These are phyloP conservation scores for Drosophila borealis DNA, from an alignment of 2,888 invertebrate species.

Conservation along the genomic window DNA sequence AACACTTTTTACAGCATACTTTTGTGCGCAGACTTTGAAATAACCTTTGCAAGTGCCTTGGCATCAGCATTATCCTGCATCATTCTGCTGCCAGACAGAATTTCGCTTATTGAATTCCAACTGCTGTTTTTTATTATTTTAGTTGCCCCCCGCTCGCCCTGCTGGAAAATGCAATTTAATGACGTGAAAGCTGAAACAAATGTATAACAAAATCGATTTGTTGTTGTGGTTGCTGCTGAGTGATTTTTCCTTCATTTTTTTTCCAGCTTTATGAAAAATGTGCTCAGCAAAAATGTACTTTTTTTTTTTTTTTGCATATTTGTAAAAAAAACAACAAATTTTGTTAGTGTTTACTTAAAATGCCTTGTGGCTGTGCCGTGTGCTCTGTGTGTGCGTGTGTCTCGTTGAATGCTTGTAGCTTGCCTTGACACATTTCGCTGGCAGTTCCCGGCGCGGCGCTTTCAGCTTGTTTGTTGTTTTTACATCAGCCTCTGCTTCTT, in stretches of 20 bases:
- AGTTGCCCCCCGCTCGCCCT: neutral
- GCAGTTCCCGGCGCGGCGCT: constrained; percentile 34
- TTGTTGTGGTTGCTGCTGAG: constrained; percentile 17
- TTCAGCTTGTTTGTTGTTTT: constrained; percentile 25
- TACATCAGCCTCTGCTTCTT: constrained; percentile 22
- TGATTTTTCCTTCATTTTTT: neutral
- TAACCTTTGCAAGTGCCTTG: constrained; percentile 38
- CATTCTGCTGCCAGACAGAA: neutral
- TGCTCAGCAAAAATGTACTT: constrained; percentile 1
- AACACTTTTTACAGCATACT: constrained; percentile 47
- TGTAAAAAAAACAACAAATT: constrained; percentile 24
- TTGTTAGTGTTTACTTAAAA: constrained; percentile 52
- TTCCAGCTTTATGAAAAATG: neutral
- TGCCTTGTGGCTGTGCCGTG: constrained; percentile 16
- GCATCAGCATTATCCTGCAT: neutral
- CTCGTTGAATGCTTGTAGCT: constrained; percentile 25
- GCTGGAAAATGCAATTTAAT: constrained; percentile 35
- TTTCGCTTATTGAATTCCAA: constrained; percentile 18
- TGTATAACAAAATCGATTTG: constrained; percentile 45
- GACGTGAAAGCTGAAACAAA: constrained; percentile 8
- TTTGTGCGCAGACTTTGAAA: constrained; percentile 69
- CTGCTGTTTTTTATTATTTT: constrained; percentile 14
- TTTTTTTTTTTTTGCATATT: constrained; percentile 4
- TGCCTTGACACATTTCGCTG: constrained; percentile 71
- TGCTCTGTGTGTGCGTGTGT: constrained; percentile 12